Conservation (phyloP, 35 echinoderm and acorn worm genomes). For the Heliocidaris tuberculata region DNA sequence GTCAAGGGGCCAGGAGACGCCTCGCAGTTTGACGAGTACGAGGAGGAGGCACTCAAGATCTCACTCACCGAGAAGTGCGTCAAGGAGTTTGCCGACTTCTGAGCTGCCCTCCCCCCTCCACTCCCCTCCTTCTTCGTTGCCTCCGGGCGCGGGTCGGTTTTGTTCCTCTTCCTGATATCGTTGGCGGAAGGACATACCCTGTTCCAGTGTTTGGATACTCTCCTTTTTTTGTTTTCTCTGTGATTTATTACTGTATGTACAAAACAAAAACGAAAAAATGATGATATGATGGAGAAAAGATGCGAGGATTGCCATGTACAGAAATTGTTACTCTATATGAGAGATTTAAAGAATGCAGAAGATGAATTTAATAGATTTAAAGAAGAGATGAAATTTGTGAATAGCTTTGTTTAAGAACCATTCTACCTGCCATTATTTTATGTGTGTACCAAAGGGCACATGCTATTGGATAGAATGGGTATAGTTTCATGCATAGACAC, state of each 20-base stretch:
- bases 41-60: conserved; percentile 92
- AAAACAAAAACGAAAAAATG: conserved; percentile 56
- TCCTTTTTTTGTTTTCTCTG: conserved; percentile 35
- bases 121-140: background rate
- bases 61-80: conserved; percentile 93
- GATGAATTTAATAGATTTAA: conserved; percentile 29
- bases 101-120: conserved; percentile 21
- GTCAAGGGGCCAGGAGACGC: conserved; percentile 87
- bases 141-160: background rate
- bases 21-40: conserved; percentile 98
- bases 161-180: background rate
- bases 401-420: background rate
- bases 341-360: conserved; percentile 20
- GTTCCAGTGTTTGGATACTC: background rate
- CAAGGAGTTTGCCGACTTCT: conserved; percentile 99
- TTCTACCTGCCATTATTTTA: conserved; percentile 10
- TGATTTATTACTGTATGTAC: conserved; percentile 62
- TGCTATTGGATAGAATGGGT: background rate
- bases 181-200: background rate
- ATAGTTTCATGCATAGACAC: background rate
- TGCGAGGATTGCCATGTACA: conserved; percentile 49
- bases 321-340: conserved; percentile 44
- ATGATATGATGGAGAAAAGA: conserved; percentile 20
- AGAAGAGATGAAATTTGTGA: conserved; percentile 8
- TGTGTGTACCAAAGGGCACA: background rate